These are phyloP conservation scores for Chaetophractus vellerosus DNA, from an alignment of 2,797 vertebrate genomes.

Conservation along the genomic window DNA sequence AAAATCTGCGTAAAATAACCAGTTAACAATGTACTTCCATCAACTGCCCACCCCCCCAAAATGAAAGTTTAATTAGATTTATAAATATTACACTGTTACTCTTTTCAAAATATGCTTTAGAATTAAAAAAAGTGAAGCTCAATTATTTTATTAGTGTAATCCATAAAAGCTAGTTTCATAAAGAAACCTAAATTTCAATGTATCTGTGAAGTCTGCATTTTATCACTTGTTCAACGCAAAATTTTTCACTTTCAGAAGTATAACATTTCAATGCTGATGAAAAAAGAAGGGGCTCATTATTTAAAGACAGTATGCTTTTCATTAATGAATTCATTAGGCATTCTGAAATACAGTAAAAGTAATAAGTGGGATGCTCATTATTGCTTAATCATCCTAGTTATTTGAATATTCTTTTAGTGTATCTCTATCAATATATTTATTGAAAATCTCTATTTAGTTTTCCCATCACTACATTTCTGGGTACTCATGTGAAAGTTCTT, in stretches of 20 bases:
- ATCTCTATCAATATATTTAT: constrained; percentile 32
- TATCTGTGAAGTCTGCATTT: neutral
- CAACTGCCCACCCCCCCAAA: neutral
- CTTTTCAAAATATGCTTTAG: neutral
- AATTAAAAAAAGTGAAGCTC: neutral
- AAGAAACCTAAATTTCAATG: neutral
- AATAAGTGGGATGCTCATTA: neutral
- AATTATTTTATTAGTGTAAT: neutral
- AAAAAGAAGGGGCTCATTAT: neutral
- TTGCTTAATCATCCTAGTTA: constrained; percentile 56
- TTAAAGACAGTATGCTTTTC: constrained; percentile 38
- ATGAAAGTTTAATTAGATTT: neutral
- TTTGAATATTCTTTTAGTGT: constrained; percentile 47
- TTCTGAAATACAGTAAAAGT: constrained; percentile 60
- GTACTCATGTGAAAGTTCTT: constrained; percentile 73
- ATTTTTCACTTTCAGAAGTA: neutral
- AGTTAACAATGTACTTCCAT: neutral
- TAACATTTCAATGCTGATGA: neutral
- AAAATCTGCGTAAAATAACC: neutral
- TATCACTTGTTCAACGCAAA: neutral
- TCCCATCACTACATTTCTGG: constrained; percentile 31
- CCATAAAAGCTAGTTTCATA: neutral
- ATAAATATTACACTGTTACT: neutral
- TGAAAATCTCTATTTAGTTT: constrained; percentile 30
- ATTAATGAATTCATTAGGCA: constrained; percentile 45